Percentiles rank a stretch among this genome's conserved stretches.
Evolutionary conservation across 2,113 vertebrate species (phyloP).

Genomic region (Pelecanoides urinatrix): DNA sequence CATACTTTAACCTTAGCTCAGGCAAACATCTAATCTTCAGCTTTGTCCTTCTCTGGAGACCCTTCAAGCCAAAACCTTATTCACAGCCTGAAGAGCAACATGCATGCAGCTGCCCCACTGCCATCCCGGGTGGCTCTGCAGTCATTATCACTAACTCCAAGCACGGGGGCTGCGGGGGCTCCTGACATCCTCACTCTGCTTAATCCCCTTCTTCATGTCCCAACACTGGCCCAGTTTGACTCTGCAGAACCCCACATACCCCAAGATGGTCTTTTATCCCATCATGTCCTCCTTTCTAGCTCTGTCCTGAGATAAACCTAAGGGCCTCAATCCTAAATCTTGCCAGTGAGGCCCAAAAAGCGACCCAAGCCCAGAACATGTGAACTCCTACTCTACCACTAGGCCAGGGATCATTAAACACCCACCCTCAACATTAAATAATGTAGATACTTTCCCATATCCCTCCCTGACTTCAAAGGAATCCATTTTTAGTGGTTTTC

Average conservation of each 20-base stretch:
- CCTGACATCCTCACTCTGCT: not conserved
- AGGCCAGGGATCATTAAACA: not conserved
- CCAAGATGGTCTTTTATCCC: not conserved
- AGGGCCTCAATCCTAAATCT: not conserved
- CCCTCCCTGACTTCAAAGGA: not conserved
- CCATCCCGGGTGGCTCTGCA: not conserved
- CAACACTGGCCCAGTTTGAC: not conserved
- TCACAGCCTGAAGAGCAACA: not conserved
- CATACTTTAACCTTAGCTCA: not conserved
- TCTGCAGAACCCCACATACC: not conserved
- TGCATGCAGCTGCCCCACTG: fast-evolving
- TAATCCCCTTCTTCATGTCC: not conserved
- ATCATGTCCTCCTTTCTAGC: not conserved
- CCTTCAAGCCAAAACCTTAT: not conserved
- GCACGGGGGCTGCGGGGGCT: not conserved
- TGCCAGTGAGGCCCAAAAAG: not conserved
- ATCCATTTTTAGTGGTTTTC: not conserved
- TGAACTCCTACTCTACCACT: not conserved
- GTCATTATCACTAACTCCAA: not conserved
- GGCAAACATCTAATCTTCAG: not conserved
- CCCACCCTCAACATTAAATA: not conserved
- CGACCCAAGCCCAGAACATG: not conserved
- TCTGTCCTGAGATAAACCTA: not conserved
- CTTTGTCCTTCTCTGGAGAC: not conserved
- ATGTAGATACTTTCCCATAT: not conserved